Evolutionary conservation across 2,113 vertebrate species (phyloP), one percentile per base, ranked within the genome.

Genomic region (Eira barbara): DNA sequence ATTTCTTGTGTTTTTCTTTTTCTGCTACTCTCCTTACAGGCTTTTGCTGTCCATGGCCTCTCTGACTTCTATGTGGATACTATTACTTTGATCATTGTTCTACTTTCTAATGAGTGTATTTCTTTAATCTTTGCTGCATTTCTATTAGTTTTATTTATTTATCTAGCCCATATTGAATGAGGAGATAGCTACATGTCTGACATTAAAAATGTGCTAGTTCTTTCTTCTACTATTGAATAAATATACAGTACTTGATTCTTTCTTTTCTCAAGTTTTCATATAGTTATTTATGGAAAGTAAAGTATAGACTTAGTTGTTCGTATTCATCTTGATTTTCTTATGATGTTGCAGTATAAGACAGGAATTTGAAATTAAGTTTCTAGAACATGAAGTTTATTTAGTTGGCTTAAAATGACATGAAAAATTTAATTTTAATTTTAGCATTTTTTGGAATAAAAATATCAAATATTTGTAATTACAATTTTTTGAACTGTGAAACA

Each of bases 111-210:
- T 71, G 29, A 47, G 73, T 86, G 10, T 74, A 10, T 76, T 80
- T 95, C 80, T 96, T 96, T 69, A 85, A 71, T 98, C 87, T 93
- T 86, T 6, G 21, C 31, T 74, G 45, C 76, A 45, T 59, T 94
- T 86, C 76, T 93, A 92, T 52, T 61, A 25, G 69, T 36, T 94
- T 86, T 84, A 86, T 97, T 96, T 95, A 95, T 97, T 95, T 97
- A 74, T 79, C 21, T 93, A 94, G 84, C 36, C 52, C 29, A 23
- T 79, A 84, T 65, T 95, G 87, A 96, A 29, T 94, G 86, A 81
- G 69, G 47, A 92, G 95, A 92, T 94, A 95, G 69, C 79, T 83
- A 74, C 74, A 34, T 74, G 71, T 71, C 49, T 80, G 59, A 47
- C 80, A 78, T 83, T 65, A 42, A 71, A 63, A 95, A 65, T 47